phyloP scores from a whole-genome alignment of 2,797 vertebrate genomes.

The Characodon lateralis region DNA sequence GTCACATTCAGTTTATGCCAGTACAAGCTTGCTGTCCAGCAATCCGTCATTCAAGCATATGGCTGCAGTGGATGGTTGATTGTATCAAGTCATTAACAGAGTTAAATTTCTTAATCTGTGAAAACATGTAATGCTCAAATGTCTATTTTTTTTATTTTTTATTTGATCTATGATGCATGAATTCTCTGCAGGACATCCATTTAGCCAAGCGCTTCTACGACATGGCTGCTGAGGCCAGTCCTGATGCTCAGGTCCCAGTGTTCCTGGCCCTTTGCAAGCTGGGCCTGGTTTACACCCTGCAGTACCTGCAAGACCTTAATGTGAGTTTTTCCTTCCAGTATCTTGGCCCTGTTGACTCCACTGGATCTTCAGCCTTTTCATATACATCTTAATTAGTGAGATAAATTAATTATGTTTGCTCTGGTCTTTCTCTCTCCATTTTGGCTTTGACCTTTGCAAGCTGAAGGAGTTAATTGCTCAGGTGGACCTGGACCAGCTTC shows the following conservation, averaged over 20 bases:
- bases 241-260: conserved; percentile 96
- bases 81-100: background rate
- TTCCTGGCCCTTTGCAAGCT: conserved; percentile 96
- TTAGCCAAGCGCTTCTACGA: conserved; percentile 98
- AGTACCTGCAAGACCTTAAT: conserved; percentile 91
- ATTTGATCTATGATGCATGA: background rate
- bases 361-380: background rate
- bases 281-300: conserved; percentile 89
- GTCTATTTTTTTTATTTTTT: background rate
- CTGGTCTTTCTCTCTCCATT: background rate
- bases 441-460: conserved; percentile 64
- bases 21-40: background rate
- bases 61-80: background rate
- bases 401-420: background rate
- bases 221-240: conserved; percentile 98
- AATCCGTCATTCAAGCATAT: too few relatives aligned
- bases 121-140: background rate
- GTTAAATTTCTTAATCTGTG: background rate
- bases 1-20: background rate
- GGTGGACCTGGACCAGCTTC: conserved; percentile 94
- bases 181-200: conserved; percentile 89
- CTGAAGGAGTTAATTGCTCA: conserved; percentile 87
- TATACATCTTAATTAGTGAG: background rate
- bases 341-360: background rate
- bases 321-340: conserved; percentile 80